Evolutionary conservation across 1,140 invertebrate species (phyloP), one percentile per base, ranked within the genome.

Genomic region (Drosophila truncata): DNA sequence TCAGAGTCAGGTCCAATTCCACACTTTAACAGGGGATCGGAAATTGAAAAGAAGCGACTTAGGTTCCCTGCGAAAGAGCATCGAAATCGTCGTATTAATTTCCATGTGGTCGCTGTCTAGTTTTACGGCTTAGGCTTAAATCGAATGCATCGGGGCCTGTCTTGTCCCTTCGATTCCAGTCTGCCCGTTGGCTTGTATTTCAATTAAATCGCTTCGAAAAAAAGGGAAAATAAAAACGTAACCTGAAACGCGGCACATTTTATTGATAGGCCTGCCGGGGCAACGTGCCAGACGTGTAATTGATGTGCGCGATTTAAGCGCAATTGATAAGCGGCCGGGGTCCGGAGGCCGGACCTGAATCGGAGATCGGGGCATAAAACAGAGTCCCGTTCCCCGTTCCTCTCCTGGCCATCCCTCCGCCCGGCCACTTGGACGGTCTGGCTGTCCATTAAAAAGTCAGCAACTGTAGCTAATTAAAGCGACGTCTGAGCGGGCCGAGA

Each of bases 401-500:
- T 27, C 29, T 39, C 23, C 18, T 27, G 61, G 29, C 47, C 14
- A 55, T 41, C 52, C 46, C 60, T 46, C 49, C 59, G 29, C 41
- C 70, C 23, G 46, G 46, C 50, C 50, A 16, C 50, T 23, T 35
- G 50, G 31, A 55, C 74, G 61, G 65, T 27, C 70, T 84, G 73
- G 80, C 65, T 88, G 77, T 84, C 85, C 84, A 88, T 87, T 87
- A 88, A 87, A 88, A 81, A 88, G 84, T 84, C 84, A 88, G 84
- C 46, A 88, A 88, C 84, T 84, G 84, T 80, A 90, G 80, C 84
- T 87, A 87, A 87, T 87, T 87, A 87, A 88, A 75, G 61, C 85
- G 62, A 78, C 58, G 75, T 58, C 74, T 61, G 50, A 65, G 72
- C 64, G 55, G 74, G 73, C n/a, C 35, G 35, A 65, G 41, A 70